Base-by-base conservation (phyloP, 2,113 vertebrate genomes). In the Pelobates fuscus region DNA sequence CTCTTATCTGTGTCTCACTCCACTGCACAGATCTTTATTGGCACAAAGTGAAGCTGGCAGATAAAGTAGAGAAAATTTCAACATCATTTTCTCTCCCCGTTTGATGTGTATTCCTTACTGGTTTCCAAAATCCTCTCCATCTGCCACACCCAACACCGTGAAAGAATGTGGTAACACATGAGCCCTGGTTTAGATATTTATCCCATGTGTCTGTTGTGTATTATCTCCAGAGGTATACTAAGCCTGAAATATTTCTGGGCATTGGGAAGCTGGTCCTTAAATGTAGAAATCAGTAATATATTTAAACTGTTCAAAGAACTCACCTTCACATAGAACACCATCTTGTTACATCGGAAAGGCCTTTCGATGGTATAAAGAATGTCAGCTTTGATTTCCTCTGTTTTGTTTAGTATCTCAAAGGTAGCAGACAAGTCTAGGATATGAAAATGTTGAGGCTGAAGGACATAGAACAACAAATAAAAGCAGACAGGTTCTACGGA, bases 91-190 rank as follows among this genome's bases (percentile, higher is more conserved):
- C 8, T 44, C 21, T 30, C 25, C 52, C 37, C 41, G 60, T 66
- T 76, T 76, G 64, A 76, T 76, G 72, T 76, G 63, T 14, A 67
- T 75, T 57, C 67, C 23, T 75, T 43, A 75, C 21, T 52, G 52
- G 55, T 67, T 75, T 75, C 63, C 62, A 67, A 75, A 66, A 75
- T 75, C 52, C 63, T 59, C 32, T 66, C 54, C 25, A 29, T 75
- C 62, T 23, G 62, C 72, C 72, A 60, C 72, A 60, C 55, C 72
- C 72, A 7, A 54, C 46, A 60, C 64, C 55, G 46, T 67, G 72
- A 67, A 74, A 60, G 61, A 59, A 75, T 67, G 63, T 21, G 14
- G 21, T 23, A 23, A 44, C 20, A 5, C 20, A 17, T 44, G 37
- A 74, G 54, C 49, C 71, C n/a, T 74, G 71, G 30, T 74, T 74